Conservation (phyloP, 1,140 invertebrate genomes). For the Plutomurus gul region DNA sequence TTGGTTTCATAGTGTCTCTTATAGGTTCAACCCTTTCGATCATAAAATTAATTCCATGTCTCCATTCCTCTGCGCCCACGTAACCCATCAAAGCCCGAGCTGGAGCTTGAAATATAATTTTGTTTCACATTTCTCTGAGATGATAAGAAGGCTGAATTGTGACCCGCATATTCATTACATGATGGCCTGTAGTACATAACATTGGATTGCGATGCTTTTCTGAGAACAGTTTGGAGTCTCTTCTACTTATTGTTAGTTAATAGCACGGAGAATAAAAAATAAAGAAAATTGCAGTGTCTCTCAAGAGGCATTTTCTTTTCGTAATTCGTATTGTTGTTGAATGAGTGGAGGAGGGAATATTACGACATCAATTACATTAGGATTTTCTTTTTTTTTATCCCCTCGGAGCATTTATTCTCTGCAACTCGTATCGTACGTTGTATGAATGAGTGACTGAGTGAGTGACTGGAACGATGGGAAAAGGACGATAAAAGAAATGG, state of each 20-base stretch:
- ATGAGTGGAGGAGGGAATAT: slow-evolving; percentile 14
- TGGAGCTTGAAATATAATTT: slow-evolving; percentile 18
- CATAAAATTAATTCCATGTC: slow-evolving; percentile 45
- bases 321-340: slow-evolving; percentile 10
- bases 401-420: too few relatives aligned
- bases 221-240: too few relatives aligned
- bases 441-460: too few relatives aligned
- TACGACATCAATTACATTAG: not conserved
- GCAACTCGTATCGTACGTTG: too few relatives aligned
- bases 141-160: too few relatives aligned
- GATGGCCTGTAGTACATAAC: too few relatives aligned
- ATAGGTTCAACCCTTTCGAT: slow-evolving; percentile 22
- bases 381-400: not conserved
- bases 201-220: too few relatives aligned
- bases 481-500: slow-evolving; percentile 11
- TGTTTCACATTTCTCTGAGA: slow-evolving; percentile 9
- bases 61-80: slow-evolving; percentile 28
- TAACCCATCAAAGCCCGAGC: not conserved
- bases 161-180: too few relatives aligned
- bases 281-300: slow-evolving; percentile 13
- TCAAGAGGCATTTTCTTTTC: not conserved
- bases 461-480: not conserved
- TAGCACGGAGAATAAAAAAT: slow-evolving; percentile 19
- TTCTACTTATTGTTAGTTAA: slow-evolving; percentile 27
- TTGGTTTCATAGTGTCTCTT: not conserved